phyloP scores from a whole-genome alignment of 1,140 invertebrate species.

The Drosophila leontia region DNA sequence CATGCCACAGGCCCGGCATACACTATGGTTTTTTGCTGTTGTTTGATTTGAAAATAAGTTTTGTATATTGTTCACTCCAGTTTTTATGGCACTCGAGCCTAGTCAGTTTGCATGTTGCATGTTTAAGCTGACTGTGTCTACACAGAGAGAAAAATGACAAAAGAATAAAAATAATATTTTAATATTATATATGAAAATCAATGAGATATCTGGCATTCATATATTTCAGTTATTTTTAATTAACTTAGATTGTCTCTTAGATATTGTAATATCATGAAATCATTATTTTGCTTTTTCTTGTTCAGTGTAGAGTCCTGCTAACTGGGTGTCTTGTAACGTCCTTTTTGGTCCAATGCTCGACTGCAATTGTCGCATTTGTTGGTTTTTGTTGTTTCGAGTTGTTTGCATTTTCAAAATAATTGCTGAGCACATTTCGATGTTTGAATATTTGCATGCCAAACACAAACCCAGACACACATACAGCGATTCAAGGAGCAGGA shows the following conservation, averaged over 20 bases:
- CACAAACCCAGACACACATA: background rate
- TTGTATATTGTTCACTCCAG: slow-evolving; percentile 63
- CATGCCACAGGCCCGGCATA: background rate
- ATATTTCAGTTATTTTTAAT: fast-evolving
- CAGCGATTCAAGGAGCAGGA: background rate
- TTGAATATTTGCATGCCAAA: slow-evolving; percentile 42
- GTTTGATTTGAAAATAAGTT: slow-evolving; percentile 78
- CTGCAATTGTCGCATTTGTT: slow-evolving; percentile 45
- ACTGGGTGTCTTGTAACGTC: slow-evolving; percentile 42
- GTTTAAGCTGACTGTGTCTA: slow-evolving; percentile 14
- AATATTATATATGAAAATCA: background rate
- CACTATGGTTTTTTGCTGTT: slow-evolving; percentile 35
- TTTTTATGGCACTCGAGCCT: slow-evolving; percentile 54
- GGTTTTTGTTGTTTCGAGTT: slow-evolving; percentile 28
- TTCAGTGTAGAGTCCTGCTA: slow-evolving; percentile 7
- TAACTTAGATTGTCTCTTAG: background rate
- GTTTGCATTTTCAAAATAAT: slow-evolving; percentile 66
- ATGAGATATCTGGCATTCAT: too few relatives aligned
- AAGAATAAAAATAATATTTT: background rate
- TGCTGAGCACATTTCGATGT: slow-evolving; percentile 62
- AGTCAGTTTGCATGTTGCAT: slow-evolving; percentile 51
- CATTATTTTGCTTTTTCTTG: background rate
- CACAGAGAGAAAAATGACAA: background rate
- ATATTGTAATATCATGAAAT: background rate
- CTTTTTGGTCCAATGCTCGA: slow-evolving; percentile 37